Evolutionary conservation across 2,797 vertebrate genomes (phyloP).

Genomic region (Babyrousa celebensis): DNA sequence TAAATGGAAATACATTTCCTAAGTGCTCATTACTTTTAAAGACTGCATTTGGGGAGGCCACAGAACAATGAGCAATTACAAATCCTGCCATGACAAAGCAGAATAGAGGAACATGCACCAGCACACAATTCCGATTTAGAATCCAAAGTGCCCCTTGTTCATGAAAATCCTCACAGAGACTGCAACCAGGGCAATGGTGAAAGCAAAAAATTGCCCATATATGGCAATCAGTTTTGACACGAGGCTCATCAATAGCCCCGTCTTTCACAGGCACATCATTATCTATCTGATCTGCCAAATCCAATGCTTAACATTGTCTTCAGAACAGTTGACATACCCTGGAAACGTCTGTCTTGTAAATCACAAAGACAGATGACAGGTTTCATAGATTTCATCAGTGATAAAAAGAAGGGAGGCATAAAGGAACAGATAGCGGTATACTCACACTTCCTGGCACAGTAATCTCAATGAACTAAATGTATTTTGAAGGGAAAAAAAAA

Average conservation of each 20-base stretch:
- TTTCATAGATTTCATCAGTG: slow-evolving; percentile 79
- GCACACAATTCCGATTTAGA: slow-evolving; percentile 62
- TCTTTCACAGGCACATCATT: slow-evolving; percentile 85
- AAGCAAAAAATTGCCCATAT: slow-evolving; percentile 33
- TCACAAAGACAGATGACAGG: slow-evolving; percentile 84
- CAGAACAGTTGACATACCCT: slow-evolving; percentile 76
- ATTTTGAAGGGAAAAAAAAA: not conserved
- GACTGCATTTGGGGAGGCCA: slow-evolving; percentile 47
- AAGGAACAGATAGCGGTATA: slow-evolving; percentile 29
- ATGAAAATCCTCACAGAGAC: slow-evolving; percentile 81
- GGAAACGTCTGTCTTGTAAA: slow-evolving; percentile 84
- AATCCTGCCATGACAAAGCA: slow-evolving; percentile 16
- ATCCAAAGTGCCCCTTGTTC: slow-evolving; percentile 83
- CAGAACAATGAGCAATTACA: not conserved
- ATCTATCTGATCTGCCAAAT: slow-evolving; percentile 87
- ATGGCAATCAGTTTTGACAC: slow-evolving; percentile 85
- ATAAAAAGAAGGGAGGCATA: slow-evolving; percentile 74
- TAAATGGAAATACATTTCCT: slow-evolving; percentile 60
- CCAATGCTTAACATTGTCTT: slow-evolving; percentile 84
- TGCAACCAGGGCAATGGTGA: slow-evolving; percentile 66
- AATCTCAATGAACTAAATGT: not conserved
- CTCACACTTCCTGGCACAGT: not conserved
- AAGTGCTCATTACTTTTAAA: slow-evolving; percentile 79
- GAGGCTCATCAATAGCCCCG: slow-evolving; percentile 83
- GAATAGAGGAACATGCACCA: not conserved